Percentiles rank a stretch among this genome's conserved stretches.
These are phyloP conservation scores for Syngnathus typhle DNA, from an alignment of 2,113 vertebrate species.

Conservation along the genomic window DNA sequence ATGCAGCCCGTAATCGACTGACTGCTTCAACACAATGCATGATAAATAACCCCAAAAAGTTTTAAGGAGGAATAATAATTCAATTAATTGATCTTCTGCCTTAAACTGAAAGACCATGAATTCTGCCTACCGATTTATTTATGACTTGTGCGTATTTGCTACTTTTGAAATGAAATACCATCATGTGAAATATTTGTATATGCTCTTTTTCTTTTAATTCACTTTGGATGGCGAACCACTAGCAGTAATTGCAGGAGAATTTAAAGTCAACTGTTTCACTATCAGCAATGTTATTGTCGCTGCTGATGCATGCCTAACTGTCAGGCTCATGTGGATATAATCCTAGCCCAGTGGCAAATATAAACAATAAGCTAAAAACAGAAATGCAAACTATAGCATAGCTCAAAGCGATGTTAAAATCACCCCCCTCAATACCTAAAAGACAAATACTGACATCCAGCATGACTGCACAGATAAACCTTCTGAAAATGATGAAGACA, in stretches of 20 bases:
- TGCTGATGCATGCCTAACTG: constrained; percentile 40
- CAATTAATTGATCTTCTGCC: constrained; percentile 25
- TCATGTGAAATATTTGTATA: constrained; percentile 59
- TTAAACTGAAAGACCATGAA: constrained; percentile 29
- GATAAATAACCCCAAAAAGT: constrained; percentile 17
- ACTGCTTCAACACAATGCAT: constrained; percentile 33
- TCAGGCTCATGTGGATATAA: constrained; percentile 57
- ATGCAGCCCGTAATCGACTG: constrained; percentile 18
- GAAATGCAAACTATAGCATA: constrained; percentile 42
- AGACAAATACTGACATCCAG: constrained; percentile 24
- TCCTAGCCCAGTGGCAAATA: constrained; percentile 59
- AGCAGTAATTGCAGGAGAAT: constrained; percentile 46
- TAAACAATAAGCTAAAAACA: constrained; percentile 55
- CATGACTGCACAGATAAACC: constrained; percentile 23
- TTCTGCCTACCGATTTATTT: constrained; percentile 52
- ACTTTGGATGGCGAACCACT: constrained; percentile 22
- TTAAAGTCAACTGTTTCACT: constrained; percentile 46
- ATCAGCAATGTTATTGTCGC: constrained; percentile 47
- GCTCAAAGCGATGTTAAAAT: constrained; percentile 49
- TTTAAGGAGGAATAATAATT: constrained; percentile 38
- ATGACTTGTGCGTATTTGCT: constrained; percentile 43
- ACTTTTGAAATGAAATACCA: constrained; percentile 47
- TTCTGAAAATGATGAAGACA: constrained; percentile 11
- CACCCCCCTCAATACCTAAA: constrained; percentile 10
- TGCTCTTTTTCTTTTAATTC: constrained; percentile 1